phyloP scores from a whole-genome alignment of 1,140 invertebrate genomes.

The Calliopsis andreniformis region DNA sequence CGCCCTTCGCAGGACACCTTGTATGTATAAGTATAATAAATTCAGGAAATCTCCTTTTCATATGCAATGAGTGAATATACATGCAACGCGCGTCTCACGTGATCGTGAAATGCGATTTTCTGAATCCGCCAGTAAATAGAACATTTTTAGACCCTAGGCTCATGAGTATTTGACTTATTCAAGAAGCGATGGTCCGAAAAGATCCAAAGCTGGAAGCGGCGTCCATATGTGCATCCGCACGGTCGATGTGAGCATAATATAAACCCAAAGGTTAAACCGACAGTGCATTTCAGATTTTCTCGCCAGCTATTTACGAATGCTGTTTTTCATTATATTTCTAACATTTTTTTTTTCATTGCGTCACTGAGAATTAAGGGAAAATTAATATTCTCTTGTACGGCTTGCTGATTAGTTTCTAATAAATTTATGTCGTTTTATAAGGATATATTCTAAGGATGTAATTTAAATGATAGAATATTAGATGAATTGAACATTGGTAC shows the following conservation, averaged over 20 bases:
- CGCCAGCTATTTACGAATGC: background rate
- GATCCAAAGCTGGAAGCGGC: conserved; percentile 57
- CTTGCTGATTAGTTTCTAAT: too few species aligned
- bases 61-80: conserved; percentile 19
- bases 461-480: too few species aligned
- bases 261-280: conserved; percentile 63
- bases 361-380: too few species aligned
- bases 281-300: conserved; percentile 58
- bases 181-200: conserved; percentile 68
- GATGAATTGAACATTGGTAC: too few species aligned
- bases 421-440: too few species aligned
- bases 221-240: too few species aligned
- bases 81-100: too few species aligned
- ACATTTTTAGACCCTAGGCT: conserved; percentile 57
- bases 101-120: conserved; percentile 61
- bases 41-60: background rate
- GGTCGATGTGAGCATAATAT: conserved; percentile 63
- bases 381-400: background rate
- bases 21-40: too few species aligned
- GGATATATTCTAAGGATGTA: too few species aligned
- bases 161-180: conserved; percentile 78
- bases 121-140: conserved; percentile 58
- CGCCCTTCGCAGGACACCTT: too few species aligned
- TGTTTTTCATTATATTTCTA: too few species aligned
- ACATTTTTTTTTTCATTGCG: background rate